Conservation (phyloP, 2,888 invertebrate genomes). For the Laspeyria flexula region DNA sequence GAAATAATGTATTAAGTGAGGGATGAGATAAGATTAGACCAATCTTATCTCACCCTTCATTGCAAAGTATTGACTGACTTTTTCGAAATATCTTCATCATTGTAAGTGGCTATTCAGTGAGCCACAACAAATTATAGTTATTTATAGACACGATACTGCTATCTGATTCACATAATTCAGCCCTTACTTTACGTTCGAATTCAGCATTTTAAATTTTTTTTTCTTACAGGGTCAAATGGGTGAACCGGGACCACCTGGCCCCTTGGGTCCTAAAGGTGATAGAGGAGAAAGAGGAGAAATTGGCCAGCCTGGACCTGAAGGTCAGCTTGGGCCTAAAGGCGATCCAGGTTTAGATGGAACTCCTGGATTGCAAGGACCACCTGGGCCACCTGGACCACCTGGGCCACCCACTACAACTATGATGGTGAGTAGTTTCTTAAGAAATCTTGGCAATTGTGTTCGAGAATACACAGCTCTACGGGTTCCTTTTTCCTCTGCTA, state of each 20-base stretch:
- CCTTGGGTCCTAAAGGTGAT: constrained; percentile 87
- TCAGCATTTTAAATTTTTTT: constrained; percentile 16
- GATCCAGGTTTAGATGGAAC: constrained; percentile 90
- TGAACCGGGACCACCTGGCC: constrained; percentile 89
- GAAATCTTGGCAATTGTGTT: no score
- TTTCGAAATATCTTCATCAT: no score
- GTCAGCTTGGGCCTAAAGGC: constrained; percentile 91
- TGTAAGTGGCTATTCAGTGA: no score
- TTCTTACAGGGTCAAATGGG: constrained; percentile 87
- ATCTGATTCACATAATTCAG: no score
- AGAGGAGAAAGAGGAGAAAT: constrained; percentile 90
- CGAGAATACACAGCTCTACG: no score
- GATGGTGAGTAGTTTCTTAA: constrained; percentile 57
- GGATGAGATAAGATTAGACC: no score
- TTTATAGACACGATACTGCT: no score
- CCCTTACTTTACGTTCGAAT: constrained; percentile 12
- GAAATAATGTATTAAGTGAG: no score
- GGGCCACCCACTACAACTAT: constrained; percentile 60
- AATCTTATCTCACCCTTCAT: no score
- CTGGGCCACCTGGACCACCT: constrained; percentile 89
- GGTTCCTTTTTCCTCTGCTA: no score
- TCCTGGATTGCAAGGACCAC: constrained; percentile 88
- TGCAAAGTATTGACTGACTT: no score
- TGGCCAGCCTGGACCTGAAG: constrained; percentile 88
- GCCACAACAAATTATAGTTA: no score